Evolutionary conservation across 2,797 vertebrate genomes (phyloP), one percentile per base, ranked within the genome.

Genomic region (Melanogrammus aeglefinus): DNA sequence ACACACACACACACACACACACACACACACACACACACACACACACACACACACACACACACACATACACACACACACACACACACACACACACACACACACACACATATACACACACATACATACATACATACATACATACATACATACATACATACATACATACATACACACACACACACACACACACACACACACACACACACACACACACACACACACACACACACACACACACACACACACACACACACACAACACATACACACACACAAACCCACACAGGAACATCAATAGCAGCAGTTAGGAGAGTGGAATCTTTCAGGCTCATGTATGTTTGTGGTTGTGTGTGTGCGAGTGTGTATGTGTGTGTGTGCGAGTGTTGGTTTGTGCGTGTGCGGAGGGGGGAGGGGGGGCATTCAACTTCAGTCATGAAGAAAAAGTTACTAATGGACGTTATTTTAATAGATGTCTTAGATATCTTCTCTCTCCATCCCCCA

Each of bases 1-100:
- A 36, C 6, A 36, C 35, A 36, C 35, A 36, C 35, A 36, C 2
- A 36, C 2, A 36, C 35, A 36, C 35, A 36, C 35, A 87, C 75
- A 90, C 79, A 88, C 2, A 91, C 86, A 91, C 80, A 85, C 82
- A 82, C 73, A 71, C 38, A 71, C 73, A 75, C 73, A 47, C 77
- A 44, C 77, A 69, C 73, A 79, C 75, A 79, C 78, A 35, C 73
- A 44, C 73, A 70, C 73, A 31, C 77, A 69, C 72, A 24, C 73
- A 71, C 78, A 70, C 79, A 77, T 80, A 71, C 66, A 39, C 74
- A 74, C 78, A 79, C 78, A 70, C 80, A 76, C 44, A 69, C 35
- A 76, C 71, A 70, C 35, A 76, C 78, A 73, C 75, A 74, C 78
- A 51, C 74, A 75, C 39, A 75, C 63, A 66, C n/a, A 66, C 63